phyloP scores from a whole-genome alignment of 64 coral and sea anemone genomes.

The Montipora foliosa region DNA sequence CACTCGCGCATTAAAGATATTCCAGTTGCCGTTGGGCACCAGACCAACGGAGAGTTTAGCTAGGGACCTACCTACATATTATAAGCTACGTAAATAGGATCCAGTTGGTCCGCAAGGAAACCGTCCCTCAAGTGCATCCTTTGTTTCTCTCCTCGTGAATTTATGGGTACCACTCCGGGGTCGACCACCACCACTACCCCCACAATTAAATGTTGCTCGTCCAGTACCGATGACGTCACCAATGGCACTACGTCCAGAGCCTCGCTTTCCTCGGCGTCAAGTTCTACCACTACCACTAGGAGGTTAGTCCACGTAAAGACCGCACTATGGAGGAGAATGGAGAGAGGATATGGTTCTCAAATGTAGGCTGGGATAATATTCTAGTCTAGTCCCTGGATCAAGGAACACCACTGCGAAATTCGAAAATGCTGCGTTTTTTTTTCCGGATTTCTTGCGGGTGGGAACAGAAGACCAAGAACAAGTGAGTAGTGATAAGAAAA shows the following conservation, averaged over 20 bases:
- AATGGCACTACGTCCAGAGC: constrained; percentile 98
- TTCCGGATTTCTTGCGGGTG: too few species aligned
- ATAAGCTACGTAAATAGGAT: constrained; percentile 99
- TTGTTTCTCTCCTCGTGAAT: constrained; percentile 98
- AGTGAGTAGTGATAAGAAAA: too few species aligned
- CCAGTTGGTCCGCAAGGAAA: constrained; percentile 95
- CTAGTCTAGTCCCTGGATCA: background rate
- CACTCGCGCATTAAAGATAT: background rate
- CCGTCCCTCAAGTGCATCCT: constrained; percentile 98
- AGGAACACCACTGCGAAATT: too few species aligned
- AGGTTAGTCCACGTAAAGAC: constrained; percentile 98
- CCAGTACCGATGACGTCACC: constrained; percentile 87
- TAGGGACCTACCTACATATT: constrained; percentile 77
- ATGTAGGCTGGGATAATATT: background rate
- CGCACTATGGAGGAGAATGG: constrained; percentile 55
- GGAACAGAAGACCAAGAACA: too few species aligned
- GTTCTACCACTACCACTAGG: constrained; percentile 91
- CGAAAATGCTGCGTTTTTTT: too few species aligned
- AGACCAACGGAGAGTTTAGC: background rate
- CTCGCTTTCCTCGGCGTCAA: constrained; percentile 93
- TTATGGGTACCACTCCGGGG: constrained; percentile 95
- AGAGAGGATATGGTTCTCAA: background rate
- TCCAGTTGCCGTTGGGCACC: background rate
- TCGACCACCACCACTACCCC: constrained; percentile 98
- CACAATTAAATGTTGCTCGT: constrained; percentile 95